Base-by-base conservation (phyloP, 2,113 vertebrate genomes). In the Xenus cinereus region DNA sequence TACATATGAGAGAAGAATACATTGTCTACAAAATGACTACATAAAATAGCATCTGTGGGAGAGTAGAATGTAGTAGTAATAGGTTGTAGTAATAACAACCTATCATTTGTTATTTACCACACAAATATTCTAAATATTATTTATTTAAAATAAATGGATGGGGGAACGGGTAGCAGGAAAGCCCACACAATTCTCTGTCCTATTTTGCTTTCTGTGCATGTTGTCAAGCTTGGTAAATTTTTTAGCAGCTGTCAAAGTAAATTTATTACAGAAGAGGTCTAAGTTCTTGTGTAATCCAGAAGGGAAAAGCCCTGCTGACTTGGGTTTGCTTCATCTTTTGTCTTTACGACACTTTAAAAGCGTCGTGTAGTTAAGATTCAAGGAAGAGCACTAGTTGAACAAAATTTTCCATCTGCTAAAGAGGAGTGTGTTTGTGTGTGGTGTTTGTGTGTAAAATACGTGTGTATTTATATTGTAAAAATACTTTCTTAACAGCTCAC, bases 191-290 rank as follows among this genome's bases (percentile, higher is more conserved):
- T 80, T 90, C 87, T 96, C 91, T 89, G 83, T 84, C 91, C 93
- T 96, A 10, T 89, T 98, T 97, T 97, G 84, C 84, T 97, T 98
- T 97, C 93, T 87, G 59, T 95, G 66, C 90, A 72, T 96, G 95
- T 96, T 97, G 94, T 97, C 68, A 94, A 94, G 94, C 92, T 96
- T 97, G 91, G 96, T 97, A 98, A 98, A 98, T 92, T 95, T 98
- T 98, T 98, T 96, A 98, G 93, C 86, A 98, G 96, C 97, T 98
- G 97, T 98, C 98, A 98, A 84, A 97, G 95, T 95, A 95, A 97
- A 98, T 98, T 97, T 98, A 97, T 98, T 98, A 96, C 64, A 84
- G 95, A 90, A 93, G 90, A 96, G 89, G 90, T 91, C 88, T 96
- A 50, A 69, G 92, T 97, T 97, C 87, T 96, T 90, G 84, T 84